Evolutionary conservation across 2,797 vertebrate species (phyloP).

Genomic region (Notolabrus celidotus): DNA sequence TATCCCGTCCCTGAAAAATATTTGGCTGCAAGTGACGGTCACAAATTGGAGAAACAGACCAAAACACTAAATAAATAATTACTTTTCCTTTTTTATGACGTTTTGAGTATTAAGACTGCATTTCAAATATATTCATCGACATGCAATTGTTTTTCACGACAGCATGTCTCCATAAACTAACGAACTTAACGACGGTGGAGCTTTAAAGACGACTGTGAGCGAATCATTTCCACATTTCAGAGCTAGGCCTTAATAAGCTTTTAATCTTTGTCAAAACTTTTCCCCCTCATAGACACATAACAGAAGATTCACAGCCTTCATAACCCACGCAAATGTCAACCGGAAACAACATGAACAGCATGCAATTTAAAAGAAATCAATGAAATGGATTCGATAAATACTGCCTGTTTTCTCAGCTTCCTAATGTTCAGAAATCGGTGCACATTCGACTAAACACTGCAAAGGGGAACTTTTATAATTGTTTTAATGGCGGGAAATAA

Average conservation of each 20-base stretch:
- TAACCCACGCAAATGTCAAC: constrained; percentile 54
- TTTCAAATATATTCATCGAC: background rate
- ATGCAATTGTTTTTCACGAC: background rate
- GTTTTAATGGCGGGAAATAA: constrained; percentile 38
- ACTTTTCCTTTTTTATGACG: background rate
- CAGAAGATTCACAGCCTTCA: constrained; percentile 45
- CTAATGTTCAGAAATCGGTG: constrained; percentile 40
- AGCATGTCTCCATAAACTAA: constrained; percentile 29
- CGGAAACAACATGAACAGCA: constrained; percentile 51
- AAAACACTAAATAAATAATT: constrained; percentile 23
- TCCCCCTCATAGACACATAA: background rate
- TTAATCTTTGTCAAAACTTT: constrained; percentile 32
- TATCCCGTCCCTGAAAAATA: background rate
- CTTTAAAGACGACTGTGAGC: constrained; percentile 5
- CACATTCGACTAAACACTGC: constrained; percentile 43
- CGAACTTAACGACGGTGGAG: constrained; percentile 39
- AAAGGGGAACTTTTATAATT: constrained; percentile 52
- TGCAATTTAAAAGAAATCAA: constrained; percentile 70
- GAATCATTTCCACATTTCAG: constrained; percentile 33
- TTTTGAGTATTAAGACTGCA: constrained; percentile 12
- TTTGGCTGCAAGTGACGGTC: constrained; percentile 5
- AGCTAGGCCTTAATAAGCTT: constrained; percentile 63
- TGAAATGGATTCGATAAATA: constrained; percentile 68
- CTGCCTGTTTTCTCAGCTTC: constrained; percentile 50
- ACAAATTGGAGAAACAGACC: constrained; percentile 4